These are phyloP conservation scores for Perizoma flavofasciatum DNA, from an alignment of 2,888 invertebrate genomes.

Conservation along the genomic window DNA sequence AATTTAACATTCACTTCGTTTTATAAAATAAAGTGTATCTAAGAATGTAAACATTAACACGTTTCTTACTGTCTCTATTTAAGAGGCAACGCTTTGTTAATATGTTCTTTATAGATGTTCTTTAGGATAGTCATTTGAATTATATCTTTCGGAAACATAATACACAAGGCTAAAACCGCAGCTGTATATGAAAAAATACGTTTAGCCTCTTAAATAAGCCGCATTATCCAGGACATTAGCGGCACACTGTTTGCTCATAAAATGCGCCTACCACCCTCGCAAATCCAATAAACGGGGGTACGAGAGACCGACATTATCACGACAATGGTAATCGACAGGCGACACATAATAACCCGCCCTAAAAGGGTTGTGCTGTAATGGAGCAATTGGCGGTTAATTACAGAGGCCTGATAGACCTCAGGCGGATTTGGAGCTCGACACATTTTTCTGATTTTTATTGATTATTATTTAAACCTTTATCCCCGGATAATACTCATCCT, in stretches of 20 bases:
- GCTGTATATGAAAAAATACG: background rate
- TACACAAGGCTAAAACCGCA: too few relatives aligned
- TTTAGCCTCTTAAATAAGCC: background rate
- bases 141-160: too few relatives aligned
- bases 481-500: background rate
- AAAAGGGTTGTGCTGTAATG: conserved; percentile 62
- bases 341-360: conserved; percentile 60
- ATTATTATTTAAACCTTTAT: conserved; percentile 1
- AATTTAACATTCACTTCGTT: too few relatives aligned
- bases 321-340: conserved; percentile 61
- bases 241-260: conserved; percentile 10
- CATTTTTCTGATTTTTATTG: conserved; percentile 13
- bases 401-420: conserved; percentile 30
- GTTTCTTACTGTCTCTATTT: too few relatives aligned
- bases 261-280: conserved; percentile 8
- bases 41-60: too few relatives aligned
- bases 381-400: conserved; percentile 68
- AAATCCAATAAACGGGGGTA: conserved; percentile 42
- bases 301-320: conserved; percentile 46
- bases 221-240: conserved; percentile 16
- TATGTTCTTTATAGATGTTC: too few relatives aligned
- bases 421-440: conserved; percentile 14
- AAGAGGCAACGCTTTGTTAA: too few relatives aligned
- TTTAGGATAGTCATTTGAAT: too few relatives aligned
- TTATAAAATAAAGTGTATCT: too few relatives aligned